phyloP scores from a whole-genome alignment of 2,113 vertebrate genomes.

The Zapus hudsonius region DNA sequence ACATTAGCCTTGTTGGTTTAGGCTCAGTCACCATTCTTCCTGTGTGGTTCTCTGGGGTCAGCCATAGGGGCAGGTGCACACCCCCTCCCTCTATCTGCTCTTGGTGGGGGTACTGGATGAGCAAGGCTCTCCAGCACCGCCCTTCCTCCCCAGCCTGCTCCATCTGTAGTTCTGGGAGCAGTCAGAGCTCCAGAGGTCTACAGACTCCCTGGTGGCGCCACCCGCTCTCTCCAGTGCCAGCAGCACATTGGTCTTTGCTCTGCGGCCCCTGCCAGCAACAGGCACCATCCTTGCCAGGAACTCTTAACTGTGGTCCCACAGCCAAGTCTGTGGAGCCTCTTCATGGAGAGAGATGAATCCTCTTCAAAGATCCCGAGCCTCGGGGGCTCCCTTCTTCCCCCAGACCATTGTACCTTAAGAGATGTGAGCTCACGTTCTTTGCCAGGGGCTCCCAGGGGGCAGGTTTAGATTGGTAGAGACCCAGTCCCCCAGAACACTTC shows the following conservation, averaged over 20 bases:
- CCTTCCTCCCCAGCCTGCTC: background rate
- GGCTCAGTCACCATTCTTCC: background rate
- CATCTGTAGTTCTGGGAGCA: background rate
- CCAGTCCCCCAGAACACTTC: fast-evolving
- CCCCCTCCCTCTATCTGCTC: background rate
- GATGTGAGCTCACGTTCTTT: background rate
- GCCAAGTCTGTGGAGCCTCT: constrained; percentile 48
- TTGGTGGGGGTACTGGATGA: background rate
- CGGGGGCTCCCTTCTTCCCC: background rate
- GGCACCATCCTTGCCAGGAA: constrained; percentile 56
- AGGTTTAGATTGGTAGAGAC: background rate
- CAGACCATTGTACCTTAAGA: background rate
- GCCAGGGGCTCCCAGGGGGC: too few relatives aligned
- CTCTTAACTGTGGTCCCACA: constrained; percentile 9
- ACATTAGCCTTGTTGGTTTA: fast-evolving
- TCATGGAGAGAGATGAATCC: background rate
- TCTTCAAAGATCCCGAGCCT: background rate
- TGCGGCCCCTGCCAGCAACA: constrained; percentile 53
- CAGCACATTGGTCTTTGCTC: constrained; percentile 46
- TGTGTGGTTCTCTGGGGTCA: background rate
- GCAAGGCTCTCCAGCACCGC: background rate
- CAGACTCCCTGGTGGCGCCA: background rate
- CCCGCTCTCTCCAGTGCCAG: background rate
- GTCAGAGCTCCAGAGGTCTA: background rate
- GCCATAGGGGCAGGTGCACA: background rate